These are phyloP conservation scores for Aphrophora alni DNA, from an alignment of 2,888 invertebrate genomes.

Conservation along the genomic window DNA sequence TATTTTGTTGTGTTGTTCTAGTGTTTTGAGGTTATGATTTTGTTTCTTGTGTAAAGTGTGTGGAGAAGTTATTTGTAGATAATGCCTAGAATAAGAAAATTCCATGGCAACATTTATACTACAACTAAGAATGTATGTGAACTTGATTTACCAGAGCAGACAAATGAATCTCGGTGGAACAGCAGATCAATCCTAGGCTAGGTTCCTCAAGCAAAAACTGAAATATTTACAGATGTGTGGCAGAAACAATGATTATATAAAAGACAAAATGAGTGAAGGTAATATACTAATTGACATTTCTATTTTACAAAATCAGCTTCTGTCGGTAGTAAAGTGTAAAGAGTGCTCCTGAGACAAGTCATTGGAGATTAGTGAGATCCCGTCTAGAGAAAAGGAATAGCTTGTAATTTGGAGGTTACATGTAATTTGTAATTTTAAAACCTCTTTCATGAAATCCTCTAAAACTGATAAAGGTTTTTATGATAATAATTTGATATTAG, in stretches of 20 bases:
- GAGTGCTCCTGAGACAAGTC: background rate
- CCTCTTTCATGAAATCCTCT: constrained; percentile 9
- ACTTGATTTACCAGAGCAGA: no score
- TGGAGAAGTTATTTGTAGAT: no score
- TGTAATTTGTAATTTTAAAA: constrained; percentile 10
- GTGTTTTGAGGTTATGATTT: no score
- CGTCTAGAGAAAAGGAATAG: constrained; percentile 5
- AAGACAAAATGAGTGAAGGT: constrained; percentile 14
- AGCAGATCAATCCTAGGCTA: no score
- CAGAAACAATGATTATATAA: constrained; percentile 7
- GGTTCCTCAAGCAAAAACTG: no score
- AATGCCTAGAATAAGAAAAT: no score
- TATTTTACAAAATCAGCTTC: constrained; percentile 20
- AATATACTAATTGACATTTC: constrained; percentile 20
- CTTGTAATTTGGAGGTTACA: constrained; percentile 6
- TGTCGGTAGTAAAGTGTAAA: background rate
- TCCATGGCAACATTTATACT: no score
- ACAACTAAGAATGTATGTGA: no score
- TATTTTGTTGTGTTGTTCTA: no score
- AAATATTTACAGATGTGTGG: background rate
- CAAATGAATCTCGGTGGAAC: no score
- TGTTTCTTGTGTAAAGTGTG: no score
- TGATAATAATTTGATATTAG: constrained; percentile 19
- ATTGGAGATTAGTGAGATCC: constrained; percentile 7
- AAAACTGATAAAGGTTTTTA: constrained; percentile 10